Evolutionary conservation across 2,797 vertebrate species (phyloP).

Genomic region (Etheostoma nigrum): DNA sequence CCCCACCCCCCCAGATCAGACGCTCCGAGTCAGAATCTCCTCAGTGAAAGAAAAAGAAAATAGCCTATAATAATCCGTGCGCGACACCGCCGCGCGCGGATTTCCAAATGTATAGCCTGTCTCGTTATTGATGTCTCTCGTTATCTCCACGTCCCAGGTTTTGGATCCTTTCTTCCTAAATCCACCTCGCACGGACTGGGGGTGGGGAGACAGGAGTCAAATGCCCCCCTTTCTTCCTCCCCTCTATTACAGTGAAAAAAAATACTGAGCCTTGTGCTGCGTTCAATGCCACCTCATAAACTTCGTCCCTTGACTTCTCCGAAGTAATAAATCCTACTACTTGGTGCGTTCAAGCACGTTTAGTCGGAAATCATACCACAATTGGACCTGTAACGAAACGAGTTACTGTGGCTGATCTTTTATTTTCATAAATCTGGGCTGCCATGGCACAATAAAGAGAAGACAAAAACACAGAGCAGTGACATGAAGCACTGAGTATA

Average conservation of each 20-base stretch:
- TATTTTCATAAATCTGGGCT: constrained; percentile 26
- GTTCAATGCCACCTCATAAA: constrained; percentile 72
- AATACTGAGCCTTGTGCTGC: constrained; percentile 69
- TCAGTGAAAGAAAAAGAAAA: constrained; percentile 54
- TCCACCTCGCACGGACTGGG: constrained; percentile 78
- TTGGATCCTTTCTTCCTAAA: constrained; percentile 76
- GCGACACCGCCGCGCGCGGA: constrained; percentile 65
- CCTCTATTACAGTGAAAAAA: constrained; percentile 35
- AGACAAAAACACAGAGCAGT: neutral
- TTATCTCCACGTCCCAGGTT: constrained; percentile 81
- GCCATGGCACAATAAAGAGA: neutral
- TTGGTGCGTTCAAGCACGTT: constrained; percentile 56
- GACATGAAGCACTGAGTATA: neutral
- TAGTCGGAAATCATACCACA: constrained; percentile 35
- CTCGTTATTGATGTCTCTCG: constrained; percentile 55
- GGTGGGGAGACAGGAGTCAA: constrained; percentile 83
- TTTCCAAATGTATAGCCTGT: constrained; percentile 49
- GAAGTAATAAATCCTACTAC: constrained; percentile 27
- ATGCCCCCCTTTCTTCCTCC: constrained; percentile 61
- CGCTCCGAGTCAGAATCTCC: constrained; percentile 56
- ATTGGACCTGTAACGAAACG: constrained; percentile 1
- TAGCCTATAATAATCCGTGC: constrained; percentile 69
- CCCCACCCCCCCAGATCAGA: constrained; percentile 38
- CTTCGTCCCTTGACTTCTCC: constrained; percentile 40
- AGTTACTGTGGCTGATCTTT: constrained; percentile 6